A percentile compares a stretch with the other conserved stretches of the same genome.
Evolutionary conservation across 1,140 invertebrate genomes (phyloP).

Genomic region (Megalonaias nervosa): DNA sequence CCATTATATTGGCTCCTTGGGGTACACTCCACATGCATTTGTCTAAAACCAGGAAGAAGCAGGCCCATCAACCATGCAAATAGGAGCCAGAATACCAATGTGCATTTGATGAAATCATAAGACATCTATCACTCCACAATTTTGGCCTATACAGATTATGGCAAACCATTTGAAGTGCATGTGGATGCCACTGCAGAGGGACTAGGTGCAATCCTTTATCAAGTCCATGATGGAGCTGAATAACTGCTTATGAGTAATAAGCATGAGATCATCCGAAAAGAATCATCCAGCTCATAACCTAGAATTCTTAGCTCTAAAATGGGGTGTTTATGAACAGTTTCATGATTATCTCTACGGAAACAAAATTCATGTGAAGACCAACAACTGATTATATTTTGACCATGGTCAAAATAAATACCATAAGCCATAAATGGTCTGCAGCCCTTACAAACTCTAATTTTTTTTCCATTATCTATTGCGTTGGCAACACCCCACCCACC

Average conservation of each 20-base stretch:
- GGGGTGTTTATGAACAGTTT: conserved; percentile 23
- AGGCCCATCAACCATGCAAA: neutral
- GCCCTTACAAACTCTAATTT: no score
- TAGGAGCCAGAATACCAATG: conserved; percentile 4
- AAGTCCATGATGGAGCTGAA: conserved; percentile 17
- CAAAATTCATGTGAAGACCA: neutral
- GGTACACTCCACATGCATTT: neutral
- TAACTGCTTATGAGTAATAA: conserved; percentile 35
- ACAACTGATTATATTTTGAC: no score
- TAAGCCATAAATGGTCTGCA: no score
- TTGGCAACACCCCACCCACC: no score
- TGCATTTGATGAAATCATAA: conserved; percentile 23
- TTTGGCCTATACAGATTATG: conserved; percentile 30
- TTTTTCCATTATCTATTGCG: no score
- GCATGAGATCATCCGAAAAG: conserved; percentile 32
- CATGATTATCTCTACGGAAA: conserved; percentile 36
- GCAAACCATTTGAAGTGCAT: conserved; percentile 21
- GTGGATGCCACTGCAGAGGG: conserved; percentile 18
- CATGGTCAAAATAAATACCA: no score
- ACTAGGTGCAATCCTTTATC: conserved; percentile 30
- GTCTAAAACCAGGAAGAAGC: no score
- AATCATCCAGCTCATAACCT: conserved; percentile 36
- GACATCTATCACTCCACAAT: conserved; percentile 18
- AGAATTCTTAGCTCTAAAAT: conserved; percentile 32
- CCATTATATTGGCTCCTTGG: conserved; percentile 7